Evolutionary conservation across 1,140 invertebrate genomes (phyloP), one percentile per base, ranked within the genome.

Genomic region (Leguminivora glycinivorella): DNA sequence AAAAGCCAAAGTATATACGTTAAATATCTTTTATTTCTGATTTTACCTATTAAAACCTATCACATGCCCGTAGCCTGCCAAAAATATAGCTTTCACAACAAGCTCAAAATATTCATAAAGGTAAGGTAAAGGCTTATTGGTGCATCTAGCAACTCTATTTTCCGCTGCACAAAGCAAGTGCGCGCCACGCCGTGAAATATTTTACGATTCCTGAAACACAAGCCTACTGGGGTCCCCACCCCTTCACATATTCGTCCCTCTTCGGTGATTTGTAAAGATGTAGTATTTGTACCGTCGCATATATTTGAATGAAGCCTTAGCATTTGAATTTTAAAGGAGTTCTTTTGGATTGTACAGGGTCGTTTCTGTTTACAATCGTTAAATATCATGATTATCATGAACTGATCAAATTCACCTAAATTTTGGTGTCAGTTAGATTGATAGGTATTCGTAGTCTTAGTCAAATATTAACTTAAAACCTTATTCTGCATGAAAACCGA

Each of bases 121-220:
- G n/a, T n/a, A n/a, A 43, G 5, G 2, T 17, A 6, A 6, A 52
- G n/a, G 0, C 17, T 7, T 9, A 7, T 52, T 52, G 47, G 12
- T 72, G 29, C 40, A 40, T 75, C 75, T 58, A 71, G 71, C 72
- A 70, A 31, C 47, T 26, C 7, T 71, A 72, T 67, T 58, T 74
- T 68, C 43, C 60, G 56, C 69, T 76, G 52, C 70, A 68, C 58
- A 73, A 60, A 66, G 73, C 72, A 72, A 74, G 71, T 71, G 74
- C 77, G 79, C 75, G 79, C 78, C 70, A 70, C 69, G 58, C 73
- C 73, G 78, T 81, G 83, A 84, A 84, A 86, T 83, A 86, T 86
- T 86, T 86, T 86, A 86, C 83, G 84, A 82, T 84, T 79, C 75
- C 71, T 76, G 80, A 82, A 81, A 81, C 78, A 82, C 82, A 84